Conservation (phyloP, 1,140 invertebrate species). For the Oppia nitens region DNA sequence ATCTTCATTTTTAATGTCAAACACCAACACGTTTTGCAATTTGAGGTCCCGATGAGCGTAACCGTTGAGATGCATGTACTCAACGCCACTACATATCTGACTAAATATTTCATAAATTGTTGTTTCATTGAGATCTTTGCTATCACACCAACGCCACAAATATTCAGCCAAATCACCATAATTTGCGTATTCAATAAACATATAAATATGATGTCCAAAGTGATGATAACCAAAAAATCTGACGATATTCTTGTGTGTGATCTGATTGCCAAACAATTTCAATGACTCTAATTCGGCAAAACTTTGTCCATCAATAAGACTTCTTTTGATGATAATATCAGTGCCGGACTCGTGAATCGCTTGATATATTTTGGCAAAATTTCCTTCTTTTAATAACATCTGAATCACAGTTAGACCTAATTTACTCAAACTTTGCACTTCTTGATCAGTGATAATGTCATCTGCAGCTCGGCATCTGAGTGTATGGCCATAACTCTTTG, state of each 20-base stretch:
- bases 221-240: background rate
- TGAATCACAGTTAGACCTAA: no score
- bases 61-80: background rate
- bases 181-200: background rate
- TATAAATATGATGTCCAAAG: background rate
- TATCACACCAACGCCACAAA: background rate
- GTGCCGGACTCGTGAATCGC: background rate
- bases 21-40: background rate
- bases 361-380: background rate
- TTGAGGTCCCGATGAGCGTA: conserved; percentile 2
- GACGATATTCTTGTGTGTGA: background rate
- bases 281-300: background rate
- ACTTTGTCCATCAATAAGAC: background rate
- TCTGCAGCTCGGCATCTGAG: no score
- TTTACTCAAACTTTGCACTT: no score
- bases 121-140: background rate
- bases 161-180: background rate
- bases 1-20: background rate
- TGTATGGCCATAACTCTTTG: no score
- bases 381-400: background rate
- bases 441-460: no score
- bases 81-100: background rate
- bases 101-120: background rate
- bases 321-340: background rate
- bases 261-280: background rate